Conservation (phyloP, 2,113 vertebrate genomes). For the Alouatta palliata region DNA sequence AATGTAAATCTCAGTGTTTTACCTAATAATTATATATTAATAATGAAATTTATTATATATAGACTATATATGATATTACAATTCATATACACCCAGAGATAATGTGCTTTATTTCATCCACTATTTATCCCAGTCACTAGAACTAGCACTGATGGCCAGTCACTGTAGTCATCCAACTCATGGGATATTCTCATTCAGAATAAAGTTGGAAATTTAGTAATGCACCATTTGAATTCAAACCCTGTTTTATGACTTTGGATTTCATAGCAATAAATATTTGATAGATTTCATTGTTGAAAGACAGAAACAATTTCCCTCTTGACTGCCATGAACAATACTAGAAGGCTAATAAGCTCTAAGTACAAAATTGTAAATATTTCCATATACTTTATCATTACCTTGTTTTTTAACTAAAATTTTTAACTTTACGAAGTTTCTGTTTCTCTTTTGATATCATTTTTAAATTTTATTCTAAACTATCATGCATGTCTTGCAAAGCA, state of each 20-base stretch:
- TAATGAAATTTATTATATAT: background rate
- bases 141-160: too few relatives aligned
- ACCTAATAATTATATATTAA: background rate
- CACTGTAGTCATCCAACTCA: background rate
- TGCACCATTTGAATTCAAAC: background rate
- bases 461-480: slow-evolving; percentile 76
- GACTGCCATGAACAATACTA: background rate
- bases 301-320: background rate
- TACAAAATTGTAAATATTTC: background rate
- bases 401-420: slow-evolving; percentile 33
- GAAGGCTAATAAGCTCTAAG: background rate
- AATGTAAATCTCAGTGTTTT: background rate
- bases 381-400: background rate
- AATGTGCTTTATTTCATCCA: background rate
- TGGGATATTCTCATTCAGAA: background rate
- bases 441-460: slow-evolving; percentile 77
- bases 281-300: background rate
- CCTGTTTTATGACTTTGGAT: background rate
- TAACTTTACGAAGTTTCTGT: slow-evolving; percentile 74
- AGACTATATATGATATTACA: background rate
- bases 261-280: background rate
- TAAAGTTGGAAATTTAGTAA: background rate
- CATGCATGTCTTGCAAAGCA: slow-evolving; percentile 75
- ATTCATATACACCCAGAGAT: background rate
- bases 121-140: background rate